Evolutionary conservation across 2,888 invertebrate species (phyloP), one percentile per base, ranked within the genome.

Genomic region (Chloroclystis v-ata): DNA sequence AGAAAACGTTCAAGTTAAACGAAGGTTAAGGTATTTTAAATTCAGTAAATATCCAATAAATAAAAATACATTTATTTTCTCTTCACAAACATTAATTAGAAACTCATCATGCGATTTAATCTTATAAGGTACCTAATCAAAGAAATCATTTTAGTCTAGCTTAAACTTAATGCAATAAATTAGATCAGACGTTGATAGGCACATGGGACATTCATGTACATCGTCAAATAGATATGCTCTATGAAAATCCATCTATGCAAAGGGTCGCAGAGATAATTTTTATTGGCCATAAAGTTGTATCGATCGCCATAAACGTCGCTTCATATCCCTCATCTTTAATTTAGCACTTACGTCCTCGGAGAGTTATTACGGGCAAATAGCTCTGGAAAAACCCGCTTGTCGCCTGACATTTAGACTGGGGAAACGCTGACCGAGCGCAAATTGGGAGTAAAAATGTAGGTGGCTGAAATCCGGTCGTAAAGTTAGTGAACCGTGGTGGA

Each of bases 401-500:
- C 28, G 33, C n/a, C 37, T 25, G 25, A 43, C 47, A 25, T 43
- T 37, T 37, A 20, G 26, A 43, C 44, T 9, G 33, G 20, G 40
- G 8, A 50, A 52, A 54, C 40, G 53, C 37, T 37, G 42, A 49
- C 43, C 33, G 32, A 42, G 43, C 46, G 44, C 20, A 53, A 57
- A 58, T 58, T 56, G 53, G 28, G 39, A 28, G 48, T 50, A 54
- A 52, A 54, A 52, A 44, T 47, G 37, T 29, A 46, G 44, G 43
- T 43, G 51, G 35, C 45, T 45, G 50, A 46, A 51, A 47, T 41
- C 55, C 46, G 26, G 41, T 49, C 51, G 53, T 49, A 49, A 55
- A 53, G 44, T 35, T 46, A 48, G 47, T 49, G 46, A 43, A 43
- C 39, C 43, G n/a, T n/a, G 35, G 40, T 37, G 42, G 37, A 2